These are phyloP conservation scores for Lasioglossum vierecki DNA, from an alignment of 2,888 invertebrate species.

Conservation along the genomic window DNA sequence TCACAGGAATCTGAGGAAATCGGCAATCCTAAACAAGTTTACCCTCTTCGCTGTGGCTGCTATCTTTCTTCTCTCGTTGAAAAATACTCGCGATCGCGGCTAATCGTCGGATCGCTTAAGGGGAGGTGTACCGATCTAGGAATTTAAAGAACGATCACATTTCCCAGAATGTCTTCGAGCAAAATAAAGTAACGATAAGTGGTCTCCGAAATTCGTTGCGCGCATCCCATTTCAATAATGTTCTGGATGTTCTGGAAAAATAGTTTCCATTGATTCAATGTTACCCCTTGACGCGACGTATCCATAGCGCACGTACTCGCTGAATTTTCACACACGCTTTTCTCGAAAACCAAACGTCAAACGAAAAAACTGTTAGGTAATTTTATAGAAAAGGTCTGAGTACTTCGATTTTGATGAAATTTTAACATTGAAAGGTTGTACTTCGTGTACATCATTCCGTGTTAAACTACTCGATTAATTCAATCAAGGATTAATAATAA, in stretches of 20 bases:
- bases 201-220: not conserved
- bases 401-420: too few relatives aligned
- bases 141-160: not conserved
- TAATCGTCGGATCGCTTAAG: not conserved
- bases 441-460: not conserved
- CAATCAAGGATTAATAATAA: not conserved
- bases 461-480: not conserved
- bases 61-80: not conserved
- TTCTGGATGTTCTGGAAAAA: not conserved
- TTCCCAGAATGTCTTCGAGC: not conserved
- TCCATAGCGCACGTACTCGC: not conserved
- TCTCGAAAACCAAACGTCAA: too few relatives aligned
- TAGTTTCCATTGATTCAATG: not conserved
- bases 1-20: conserved; percentile 11
- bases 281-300: not conserved
- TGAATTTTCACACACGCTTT: too few relatives aligned
- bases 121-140: not conserved
- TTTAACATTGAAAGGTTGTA: too few relatives aligned
- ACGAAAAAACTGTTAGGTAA: too few relatives aligned
- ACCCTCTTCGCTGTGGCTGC: not conserved
- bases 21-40: conserved; percentile 15
- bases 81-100: not conserved
- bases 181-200: not conserved
- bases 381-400: too few relatives aligned
- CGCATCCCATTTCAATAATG: not conserved